Evolutionary conservation across 1,140 invertebrate genomes (phyloP), one percentile per base, ranked within the genome.

Genomic region (Diorhabda carinulata): DNA sequence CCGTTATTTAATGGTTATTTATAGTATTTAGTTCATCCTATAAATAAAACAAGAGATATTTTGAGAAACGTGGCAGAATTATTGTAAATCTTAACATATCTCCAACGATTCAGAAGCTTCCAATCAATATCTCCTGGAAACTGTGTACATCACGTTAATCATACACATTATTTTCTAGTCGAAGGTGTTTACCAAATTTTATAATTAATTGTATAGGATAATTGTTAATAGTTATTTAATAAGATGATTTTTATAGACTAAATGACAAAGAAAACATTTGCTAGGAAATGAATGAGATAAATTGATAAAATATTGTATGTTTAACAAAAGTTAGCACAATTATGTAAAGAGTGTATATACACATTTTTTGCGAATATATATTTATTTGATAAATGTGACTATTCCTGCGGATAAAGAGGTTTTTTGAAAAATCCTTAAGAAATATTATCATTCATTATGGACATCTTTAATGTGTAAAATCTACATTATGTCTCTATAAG

Each of bases 401-500:
- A 61, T 61, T 60, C 41, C 40, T 43, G 10, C 42, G 45, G 43
- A 61, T 9, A 52, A 7, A 41, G 9, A 45, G 47, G 5, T 44
- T 47, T n/a, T 45, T 43, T 60, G 40, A 10, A 56, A 8, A 61
- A 61, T 52, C 44, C 47, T 61, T 61, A 25, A 25, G 42, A 47
- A 42, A n/a, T 61, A 67, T 57, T 66, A 43, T 67, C 67, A 71
- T 67, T 63, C 60, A 62, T 67, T 70, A 70, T 40, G 10, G 65
- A 70, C 57, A 60, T 57, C 61, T 68, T 72, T 72, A 68, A 68
- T 72, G 70, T 72, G 68, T 69, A 59, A 64, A 69, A 66, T 72
- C 66, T 72, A 68, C 67, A 65, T 40, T 68, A 72, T 72, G 70
- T 68, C 70, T 72, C 70, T 69, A 66, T 72, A 72, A 72, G 70